Conservation (phyloP, 2,113 vertebrate species). For the Malurus elegans region DNA sequence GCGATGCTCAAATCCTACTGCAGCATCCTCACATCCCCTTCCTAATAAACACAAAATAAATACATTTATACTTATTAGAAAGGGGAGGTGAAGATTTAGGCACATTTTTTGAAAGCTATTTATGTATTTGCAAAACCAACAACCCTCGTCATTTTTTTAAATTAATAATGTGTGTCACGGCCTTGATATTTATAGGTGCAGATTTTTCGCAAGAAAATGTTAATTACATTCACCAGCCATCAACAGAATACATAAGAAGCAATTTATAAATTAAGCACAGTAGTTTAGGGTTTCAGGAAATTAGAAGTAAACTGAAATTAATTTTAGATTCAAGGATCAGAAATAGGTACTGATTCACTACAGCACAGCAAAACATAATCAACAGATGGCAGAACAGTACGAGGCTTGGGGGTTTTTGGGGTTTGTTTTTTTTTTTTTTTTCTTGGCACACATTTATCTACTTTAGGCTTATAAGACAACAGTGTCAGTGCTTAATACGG, state of each 20-base stretch:
- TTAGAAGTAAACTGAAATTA: conserved; percentile 11
- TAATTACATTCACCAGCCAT: conserved; percentile 39
- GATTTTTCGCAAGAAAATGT: background rate
- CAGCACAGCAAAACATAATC: background rate
- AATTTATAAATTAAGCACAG: conserved; percentile 43
- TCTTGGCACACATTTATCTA: background rate
- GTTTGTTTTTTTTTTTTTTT: background rate
- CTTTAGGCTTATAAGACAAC: background rate
- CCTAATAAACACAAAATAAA: background rate
- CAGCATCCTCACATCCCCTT: background rate
- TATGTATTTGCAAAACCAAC: background rate
- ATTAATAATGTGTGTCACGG: background rate
- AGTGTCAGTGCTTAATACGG: background rate
- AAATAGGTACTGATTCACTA: background rate
- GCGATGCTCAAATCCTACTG: background rate
- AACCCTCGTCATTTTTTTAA: background rate
- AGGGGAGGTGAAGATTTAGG: background rate
- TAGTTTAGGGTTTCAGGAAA: background rate
- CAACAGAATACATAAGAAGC: background rate
- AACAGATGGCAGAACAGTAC: conserved; percentile 4
- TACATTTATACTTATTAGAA: background rate
- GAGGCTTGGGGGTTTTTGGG: background rate
- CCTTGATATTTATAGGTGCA: conserved; percentile 29
- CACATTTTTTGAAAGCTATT: background rate
- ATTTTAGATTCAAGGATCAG: background rate